phyloP scores from a whole-genome alignment of 2,888 invertebrate genomes.

The Microctonus hyperodae region DNA sequence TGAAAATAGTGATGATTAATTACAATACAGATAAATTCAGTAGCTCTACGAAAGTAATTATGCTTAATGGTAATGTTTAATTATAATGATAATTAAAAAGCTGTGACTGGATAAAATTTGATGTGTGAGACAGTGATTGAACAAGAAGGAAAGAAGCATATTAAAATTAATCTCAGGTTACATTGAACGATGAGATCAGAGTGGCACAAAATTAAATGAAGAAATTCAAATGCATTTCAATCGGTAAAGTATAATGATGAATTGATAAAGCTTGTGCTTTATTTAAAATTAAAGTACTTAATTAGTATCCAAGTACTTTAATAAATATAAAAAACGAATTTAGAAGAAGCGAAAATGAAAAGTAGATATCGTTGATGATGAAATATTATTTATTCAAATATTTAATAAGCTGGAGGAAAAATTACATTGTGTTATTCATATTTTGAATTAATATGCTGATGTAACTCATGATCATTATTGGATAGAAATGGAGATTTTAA shows the following conservation, averaged over 20 bases:
- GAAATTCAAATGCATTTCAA: neutral
- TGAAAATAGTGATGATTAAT: slow-evolving; percentile 15
- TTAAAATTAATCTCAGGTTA: slow-evolving; percentile 29
- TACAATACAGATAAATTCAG: neutral
- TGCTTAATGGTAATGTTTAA: too few relatives aligned
- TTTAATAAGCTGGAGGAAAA: neutral
- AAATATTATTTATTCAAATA: neutral
- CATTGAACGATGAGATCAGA: slow-evolving; percentile 23
- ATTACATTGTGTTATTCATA: neutral
- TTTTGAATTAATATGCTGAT: neutral
- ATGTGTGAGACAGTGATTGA: neutral
- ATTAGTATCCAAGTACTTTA: too few relatives aligned
- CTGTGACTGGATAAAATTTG: slow-evolving; percentile 1
- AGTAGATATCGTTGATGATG: neutral
- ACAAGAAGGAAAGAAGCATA: slow-evolving; percentile 15
- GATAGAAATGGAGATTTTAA: neutral
- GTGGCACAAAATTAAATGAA: neutral
- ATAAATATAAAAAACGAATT: neutral
- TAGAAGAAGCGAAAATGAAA: too few relatives aligned
- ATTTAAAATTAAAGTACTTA: neutral
- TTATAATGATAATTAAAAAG: neutral
- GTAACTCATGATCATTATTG: neutral
- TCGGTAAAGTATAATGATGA: neutral
- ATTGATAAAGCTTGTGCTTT: neutral
- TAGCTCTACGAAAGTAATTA: slow-evolving; percentile 23